Evolutionary conservation across 2,888 invertebrate species (phyloP).

Genomic region (Stenodema calcarata): DNA sequence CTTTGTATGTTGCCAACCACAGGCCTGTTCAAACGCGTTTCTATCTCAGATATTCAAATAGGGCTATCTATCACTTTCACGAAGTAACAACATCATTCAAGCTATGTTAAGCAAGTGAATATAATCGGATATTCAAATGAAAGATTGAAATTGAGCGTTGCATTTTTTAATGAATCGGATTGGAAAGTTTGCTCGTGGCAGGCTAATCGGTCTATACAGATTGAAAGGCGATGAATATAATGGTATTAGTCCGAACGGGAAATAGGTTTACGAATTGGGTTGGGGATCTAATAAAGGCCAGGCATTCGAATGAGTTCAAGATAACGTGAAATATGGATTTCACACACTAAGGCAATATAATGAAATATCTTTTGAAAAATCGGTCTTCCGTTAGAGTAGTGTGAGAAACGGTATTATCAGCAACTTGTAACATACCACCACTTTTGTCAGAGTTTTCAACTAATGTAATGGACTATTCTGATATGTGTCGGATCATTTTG

Average conservation of each 20-base stretch:
- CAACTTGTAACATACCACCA: too few species aligned
- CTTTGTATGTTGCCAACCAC: too few species aligned
- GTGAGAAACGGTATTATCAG: too few species aligned
- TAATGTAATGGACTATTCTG: neutral
- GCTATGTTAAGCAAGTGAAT: too few species aligned
- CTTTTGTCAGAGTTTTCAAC: neutral
- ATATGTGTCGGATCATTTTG: neutral
- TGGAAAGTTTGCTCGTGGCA: neutral
- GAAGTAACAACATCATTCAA: too few species aligned
- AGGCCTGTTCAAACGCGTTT: too few species aligned
- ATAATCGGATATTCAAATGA: neutral
- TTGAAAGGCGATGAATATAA: neutral
- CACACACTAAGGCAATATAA: neutral
- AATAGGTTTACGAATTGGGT: neutral
- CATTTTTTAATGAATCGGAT: neutral
- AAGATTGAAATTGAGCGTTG: neutral
- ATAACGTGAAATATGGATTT: neutral
- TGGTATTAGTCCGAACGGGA: neutral
- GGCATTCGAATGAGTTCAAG: neutral
- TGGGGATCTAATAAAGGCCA: neutral
- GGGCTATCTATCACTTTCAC: too few species aligned
- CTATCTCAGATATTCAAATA: too few species aligned
- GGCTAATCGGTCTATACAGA: neutral
- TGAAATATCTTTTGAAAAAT: neutral
- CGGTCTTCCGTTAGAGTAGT: neutral